These are phyloP conservation scores for Sus scrofa DNA, from an alignment of 2,113 vertebrate genomes.

Conservation along the genomic window DNA sequence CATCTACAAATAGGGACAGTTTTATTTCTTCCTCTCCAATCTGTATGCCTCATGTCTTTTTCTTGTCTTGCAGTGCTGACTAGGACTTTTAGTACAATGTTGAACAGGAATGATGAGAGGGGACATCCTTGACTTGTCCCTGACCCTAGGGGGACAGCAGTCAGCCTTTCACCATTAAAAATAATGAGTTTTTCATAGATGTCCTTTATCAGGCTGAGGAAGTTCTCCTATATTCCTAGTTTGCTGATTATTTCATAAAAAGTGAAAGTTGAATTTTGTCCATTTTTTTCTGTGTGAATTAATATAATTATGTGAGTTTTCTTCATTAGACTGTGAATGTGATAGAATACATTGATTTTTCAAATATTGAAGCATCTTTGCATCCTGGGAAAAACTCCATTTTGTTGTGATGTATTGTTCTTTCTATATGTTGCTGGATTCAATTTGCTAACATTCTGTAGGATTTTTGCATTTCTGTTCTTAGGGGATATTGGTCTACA, in stretches of 20 bases:
- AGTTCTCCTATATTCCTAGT: not conserved
- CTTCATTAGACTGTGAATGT: not conserved
- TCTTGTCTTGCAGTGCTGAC: not conserved
- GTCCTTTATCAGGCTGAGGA: not conserved
- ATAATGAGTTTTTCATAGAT: not conserved
- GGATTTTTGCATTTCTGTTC: not conserved
- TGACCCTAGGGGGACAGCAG: not conserved
- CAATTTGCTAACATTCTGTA: not conserved
- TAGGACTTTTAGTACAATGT: not conserved
- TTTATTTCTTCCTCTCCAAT: not conserved
- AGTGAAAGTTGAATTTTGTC: not conserved
- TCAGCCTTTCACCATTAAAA: not conserved
- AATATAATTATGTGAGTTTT: not conserved
- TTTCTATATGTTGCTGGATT: not conserved
- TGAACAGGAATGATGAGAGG: not conserved
- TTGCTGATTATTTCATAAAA: not conserved
- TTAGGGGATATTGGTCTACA: not conserved
- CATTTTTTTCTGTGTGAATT: not conserved
- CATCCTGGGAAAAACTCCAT: not conserved
- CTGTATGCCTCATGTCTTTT: not conserved
- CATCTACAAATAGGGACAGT: not conserved
- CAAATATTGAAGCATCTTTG: not conserved
- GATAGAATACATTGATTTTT: not conserved
- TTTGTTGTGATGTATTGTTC: not conserved
- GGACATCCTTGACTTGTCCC: not conserved